These are phyloP conservation scores for Prionchulus punctatus DNA, from an alignment of 2,888 invertebrate genomes.

Conservation along the genomic window DNA sequence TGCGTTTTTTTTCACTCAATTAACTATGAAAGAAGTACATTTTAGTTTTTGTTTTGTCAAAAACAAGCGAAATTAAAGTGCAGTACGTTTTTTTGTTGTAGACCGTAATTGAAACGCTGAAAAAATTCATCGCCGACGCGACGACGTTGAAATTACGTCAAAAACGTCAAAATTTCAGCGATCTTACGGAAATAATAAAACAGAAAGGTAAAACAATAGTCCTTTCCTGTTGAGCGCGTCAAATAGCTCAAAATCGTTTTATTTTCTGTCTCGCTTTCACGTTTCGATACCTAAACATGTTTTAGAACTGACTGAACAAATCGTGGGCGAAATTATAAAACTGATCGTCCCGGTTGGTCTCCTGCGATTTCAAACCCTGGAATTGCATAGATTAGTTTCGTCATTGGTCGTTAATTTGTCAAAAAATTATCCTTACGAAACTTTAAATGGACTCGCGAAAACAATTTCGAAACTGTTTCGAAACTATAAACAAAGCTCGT, in stretches of 20 bases:
- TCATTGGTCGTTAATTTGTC: not conserved
- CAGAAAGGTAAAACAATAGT: not conserved
- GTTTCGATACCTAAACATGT: too few species aligned
- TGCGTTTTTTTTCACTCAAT: too few species aligned
- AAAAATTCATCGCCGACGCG: not conserved
- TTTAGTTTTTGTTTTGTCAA: too few species aligned
- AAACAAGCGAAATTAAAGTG: too few species aligned
- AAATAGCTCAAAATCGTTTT: too few species aligned
- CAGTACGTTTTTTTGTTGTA: not conserved
- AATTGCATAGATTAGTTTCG: not conserved
- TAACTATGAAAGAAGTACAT: too few species aligned
- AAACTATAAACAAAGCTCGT: not conserved
- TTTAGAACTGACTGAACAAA: not conserved
- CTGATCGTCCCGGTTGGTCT: not conserved
- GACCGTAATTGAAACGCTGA: not conserved
- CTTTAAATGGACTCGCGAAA: not conserved
- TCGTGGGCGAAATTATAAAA: not conserved
- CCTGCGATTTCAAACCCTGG: not conserved
- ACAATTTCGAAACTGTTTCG: not conserved
- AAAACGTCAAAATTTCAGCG: not conserved
- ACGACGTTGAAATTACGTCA: not conserved
- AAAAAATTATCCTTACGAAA: not conserved
- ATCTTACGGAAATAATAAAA: not conserved
- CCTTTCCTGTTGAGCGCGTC: too few species aligned
- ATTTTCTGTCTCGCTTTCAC: too few species aligned